Base-by-base conservation (phyloP, 2,888 invertebrate species). In the Eubasilissa splendida region DNA sequence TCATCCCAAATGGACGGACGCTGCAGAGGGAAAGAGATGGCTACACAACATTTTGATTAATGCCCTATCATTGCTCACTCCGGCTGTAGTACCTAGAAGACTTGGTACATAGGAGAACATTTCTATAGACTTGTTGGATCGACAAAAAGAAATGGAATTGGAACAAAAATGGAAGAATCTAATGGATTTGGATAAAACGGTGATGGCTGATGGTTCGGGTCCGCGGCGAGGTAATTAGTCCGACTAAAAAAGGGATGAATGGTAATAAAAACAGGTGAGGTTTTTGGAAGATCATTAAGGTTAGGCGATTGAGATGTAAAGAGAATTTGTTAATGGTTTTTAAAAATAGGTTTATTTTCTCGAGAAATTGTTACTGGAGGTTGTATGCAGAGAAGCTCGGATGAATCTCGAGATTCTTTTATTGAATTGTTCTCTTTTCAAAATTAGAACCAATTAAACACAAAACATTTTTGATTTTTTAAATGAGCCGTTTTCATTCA, bases 41-140 rank as follows among this genome's bases (percentile, higher is more conserved):
- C 89, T 88, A 87, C 88, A 89, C 88, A 89, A 88, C 90, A 90
- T 90, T 90, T 91, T 91, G 91, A 91, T 91, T 90, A 90, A 91
- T 91, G 88, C 86, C 86, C 85, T 87, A 89, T 88, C 89, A 91
- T 91, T 90, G 89, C 90, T 91, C 90, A 91, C 89, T 88, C 89
- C 89, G 89, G 31, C 58, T 58, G 68, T 65, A 66, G 65, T 50
- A 77, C 31, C 76, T 42, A 42, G 42, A 66, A 66, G 66, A 52
- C 54, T 68, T 76, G 63, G 76, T 63, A 76, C 59, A 76, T 7
- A 59, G 68, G n/a, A 50, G 68, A 70, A 53, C 50, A 76, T 60
- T 60, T 63, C 59, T 63, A 76, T 63, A 76, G 59, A 76, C 63
- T 60, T 76, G 63, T 60, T 59, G 76, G 76, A 76, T 76, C 42